Conservation (phyloP, 2,888 invertebrate genomes). For the Heteropelma amictum region DNA sequence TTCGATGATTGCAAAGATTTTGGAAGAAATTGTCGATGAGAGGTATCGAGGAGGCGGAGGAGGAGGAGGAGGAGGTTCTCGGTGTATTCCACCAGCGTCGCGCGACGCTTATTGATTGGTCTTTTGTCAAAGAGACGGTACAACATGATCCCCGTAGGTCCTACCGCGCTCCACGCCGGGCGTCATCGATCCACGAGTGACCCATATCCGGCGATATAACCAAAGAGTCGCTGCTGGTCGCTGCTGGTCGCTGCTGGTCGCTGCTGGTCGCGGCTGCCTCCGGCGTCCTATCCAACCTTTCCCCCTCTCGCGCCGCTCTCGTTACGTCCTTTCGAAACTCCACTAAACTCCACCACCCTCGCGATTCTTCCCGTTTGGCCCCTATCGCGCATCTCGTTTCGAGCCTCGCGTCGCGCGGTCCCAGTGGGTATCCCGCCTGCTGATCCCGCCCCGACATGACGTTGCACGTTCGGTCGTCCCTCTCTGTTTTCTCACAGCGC, state of each 20-base stretch:
- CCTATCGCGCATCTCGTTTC: too few species aligned
- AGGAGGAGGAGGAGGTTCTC: too few species aligned
- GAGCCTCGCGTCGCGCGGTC: too few species aligned
- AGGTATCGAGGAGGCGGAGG: too few species aligned
- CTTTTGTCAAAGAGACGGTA: slow-evolving; percentile 72
- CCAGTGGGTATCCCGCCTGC: too few species aligned
- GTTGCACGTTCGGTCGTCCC: slow-evolving; percentile 37
- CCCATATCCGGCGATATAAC: slow-evolving; percentile 74
- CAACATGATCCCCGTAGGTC: slow-evolving; percentile 73
- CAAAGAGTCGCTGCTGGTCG: slow-evolving; percentile 54
- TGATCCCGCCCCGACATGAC: slow-evolving; percentile 8
- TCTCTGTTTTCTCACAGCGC: too few species aligned
- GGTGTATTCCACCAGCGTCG: slow-evolving; percentile 62
- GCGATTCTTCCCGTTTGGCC: neutral
- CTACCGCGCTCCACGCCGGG: slow-evolving; percentile 66
- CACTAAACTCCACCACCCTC: slow-evolving; percentile 33
- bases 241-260: too few species aligned
- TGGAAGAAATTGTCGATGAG: too few species aligned
- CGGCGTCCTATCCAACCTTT: slow-evolving; percentile 22
- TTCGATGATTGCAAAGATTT: too few species aligned
- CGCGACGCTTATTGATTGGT: slow-evolving; percentile 73
- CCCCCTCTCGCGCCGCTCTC: slow-evolving; percentile 17
- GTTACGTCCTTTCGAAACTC: slow-evolving; percentile 7
- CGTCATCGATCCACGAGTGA: slow-evolving; percentile 77
- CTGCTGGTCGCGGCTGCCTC: too few species aligned